Percentiles rank a stretch among this genome's conserved stretches.
These are phyloP conservation scores for Boulengerochromis microlepis DNA, from an alignment of 2,113 vertebrate genomes.

Conservation along the genomic window DNA sequence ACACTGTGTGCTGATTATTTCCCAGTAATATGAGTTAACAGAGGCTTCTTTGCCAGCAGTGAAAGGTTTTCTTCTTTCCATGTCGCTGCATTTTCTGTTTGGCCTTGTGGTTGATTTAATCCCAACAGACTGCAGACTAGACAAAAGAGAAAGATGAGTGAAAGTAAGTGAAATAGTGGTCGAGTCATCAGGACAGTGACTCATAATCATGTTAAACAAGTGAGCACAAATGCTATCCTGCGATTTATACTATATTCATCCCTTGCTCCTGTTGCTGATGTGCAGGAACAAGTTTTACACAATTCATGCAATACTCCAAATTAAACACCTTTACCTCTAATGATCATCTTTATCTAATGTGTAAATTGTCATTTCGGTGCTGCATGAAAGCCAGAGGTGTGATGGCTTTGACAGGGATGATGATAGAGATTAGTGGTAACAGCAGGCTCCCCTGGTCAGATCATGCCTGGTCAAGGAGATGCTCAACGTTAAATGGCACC, in stretches of 20 bases:
- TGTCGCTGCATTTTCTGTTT: neutral
- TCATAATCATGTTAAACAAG: neutral
- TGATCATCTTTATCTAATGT: slow-evolving; percentile 26
- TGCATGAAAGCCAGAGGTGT: slow-evolving; percentile 21
- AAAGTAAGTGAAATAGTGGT: neutral
- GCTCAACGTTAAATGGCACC: slow-evolving; percentile 18
- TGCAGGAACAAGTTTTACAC: neutral
- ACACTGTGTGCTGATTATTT: neutral
- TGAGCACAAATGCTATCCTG: neutral
- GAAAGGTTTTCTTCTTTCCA: neutral
- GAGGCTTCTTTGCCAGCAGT: neutral
- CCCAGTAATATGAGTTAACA: neutral
- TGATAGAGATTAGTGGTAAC: slow-evolving; percentile 39
- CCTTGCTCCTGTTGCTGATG: neutral
- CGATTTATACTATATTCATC: neutral
- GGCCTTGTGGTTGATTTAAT: slow-evolving; percentile 29
- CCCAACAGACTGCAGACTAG: neutral
- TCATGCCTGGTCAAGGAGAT: slow-evolving; percentile 37
- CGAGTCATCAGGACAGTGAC: slow-evolving; percentile 1
- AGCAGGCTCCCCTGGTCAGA: neutral
- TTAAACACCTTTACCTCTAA: slow-evolving; percentile 29
- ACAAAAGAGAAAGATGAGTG: neutral
- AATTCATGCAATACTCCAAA: slow-evolving; percentile 31
- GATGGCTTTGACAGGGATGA: slow-evolving; percentile 25
- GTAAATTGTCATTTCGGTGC: slow-evolving; percentile 20